Conservation (phyloP, 1,140 invertebrate genomes). For the Periplaneta americana region DNA sequence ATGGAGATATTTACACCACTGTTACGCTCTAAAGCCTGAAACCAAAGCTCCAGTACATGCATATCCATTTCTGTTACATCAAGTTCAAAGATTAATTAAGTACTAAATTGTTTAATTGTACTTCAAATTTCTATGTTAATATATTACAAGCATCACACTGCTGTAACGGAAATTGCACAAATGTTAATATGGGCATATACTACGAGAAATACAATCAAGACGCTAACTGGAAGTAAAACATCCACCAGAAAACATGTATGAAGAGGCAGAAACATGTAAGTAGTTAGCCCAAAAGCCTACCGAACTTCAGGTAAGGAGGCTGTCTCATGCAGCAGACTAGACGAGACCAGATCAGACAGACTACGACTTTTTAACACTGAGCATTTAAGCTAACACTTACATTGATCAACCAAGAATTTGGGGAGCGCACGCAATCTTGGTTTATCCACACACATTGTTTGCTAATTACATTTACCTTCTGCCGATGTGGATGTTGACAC, state of each 20-base stretch:
- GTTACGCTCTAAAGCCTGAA: no score
- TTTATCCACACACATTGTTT: slow-evolving; percentile 14
- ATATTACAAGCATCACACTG: not conserved
- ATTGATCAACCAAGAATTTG: slow-evolving; percentile 16
- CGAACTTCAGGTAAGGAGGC: not conserved
- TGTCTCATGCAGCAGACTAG: not conserved
- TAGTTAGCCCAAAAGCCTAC: not conserved
- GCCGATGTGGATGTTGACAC: slow-evolving; percentile 42
- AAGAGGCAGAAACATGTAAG: not conserved
- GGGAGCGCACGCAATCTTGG: slow-evolving; percentile 1
- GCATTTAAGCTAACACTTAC: slow-evolving; percentile 16
- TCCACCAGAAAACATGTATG: not conserved
- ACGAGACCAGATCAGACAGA: not conserved
- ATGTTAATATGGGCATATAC: not conserved
- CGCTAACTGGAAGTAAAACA: not conserved
- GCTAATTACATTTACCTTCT: slow-evolving; percentile 48
- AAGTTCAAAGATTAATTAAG: no score
- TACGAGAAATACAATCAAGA: not conserved
- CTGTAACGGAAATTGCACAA: not conserved
- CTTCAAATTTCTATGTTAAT: not conserved
- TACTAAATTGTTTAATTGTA: not conserved
- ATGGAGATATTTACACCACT: no score
- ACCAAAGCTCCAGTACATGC: no score
- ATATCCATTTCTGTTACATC: no score
- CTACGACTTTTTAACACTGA: not conserved